These are phyloP conservation scores for Ceryle rudis DNA, from an alignment of 2,797 vertebrate genomes.

Conservation along the genomic window DNA sequence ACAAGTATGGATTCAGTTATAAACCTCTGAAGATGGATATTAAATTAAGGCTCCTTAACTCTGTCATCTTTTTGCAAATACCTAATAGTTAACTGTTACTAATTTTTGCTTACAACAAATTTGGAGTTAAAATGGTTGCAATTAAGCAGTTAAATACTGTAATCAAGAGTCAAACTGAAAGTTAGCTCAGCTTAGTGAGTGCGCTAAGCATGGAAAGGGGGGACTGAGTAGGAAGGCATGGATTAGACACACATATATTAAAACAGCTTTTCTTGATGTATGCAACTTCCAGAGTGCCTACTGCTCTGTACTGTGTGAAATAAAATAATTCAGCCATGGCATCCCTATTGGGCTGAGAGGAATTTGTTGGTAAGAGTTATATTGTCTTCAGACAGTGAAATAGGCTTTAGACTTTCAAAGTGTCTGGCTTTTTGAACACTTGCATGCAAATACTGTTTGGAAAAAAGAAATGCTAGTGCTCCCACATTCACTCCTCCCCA, in stretches of 20 bases:
- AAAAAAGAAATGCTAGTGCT: neutral
- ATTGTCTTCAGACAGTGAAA: constrained; percentile 49
- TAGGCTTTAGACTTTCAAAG: constrained; percentile 40
- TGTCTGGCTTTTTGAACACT: constrained; percentile 37
- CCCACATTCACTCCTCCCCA: neutral
- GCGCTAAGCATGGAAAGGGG: neutral
- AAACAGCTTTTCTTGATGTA: constrained; percentile 56
- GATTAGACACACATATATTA: constrained; percentile 51
- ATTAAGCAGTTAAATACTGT: constrained; percentile 44
- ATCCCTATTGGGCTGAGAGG: constrained; percentile 28
- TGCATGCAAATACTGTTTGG: constrained; percentile 46
- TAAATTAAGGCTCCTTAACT: constrained; percentile 63
- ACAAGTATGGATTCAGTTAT: constrained; percentile 77
- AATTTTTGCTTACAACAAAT: neutral
- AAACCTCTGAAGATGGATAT: constrained; percentile 71
- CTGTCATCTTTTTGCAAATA: constrained; percentile 45
- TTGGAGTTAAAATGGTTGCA: constrained; percentile 21
- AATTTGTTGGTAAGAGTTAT: constrained; percentile 56
- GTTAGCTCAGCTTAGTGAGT: constrained; percentile 1
- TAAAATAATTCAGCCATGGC: neutral
- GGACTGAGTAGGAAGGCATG: constrained; percentile 14
- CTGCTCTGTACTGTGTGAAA: constrained; percentile 53
- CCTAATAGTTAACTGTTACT: constrained; percentile 36
- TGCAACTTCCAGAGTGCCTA: constrained; percentile 44
- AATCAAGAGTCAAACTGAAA: constrained; percentile 41